Conservation (phyloP, 2,797 vertebrate genomes). For the Oophaga sylvatica region DNA sequence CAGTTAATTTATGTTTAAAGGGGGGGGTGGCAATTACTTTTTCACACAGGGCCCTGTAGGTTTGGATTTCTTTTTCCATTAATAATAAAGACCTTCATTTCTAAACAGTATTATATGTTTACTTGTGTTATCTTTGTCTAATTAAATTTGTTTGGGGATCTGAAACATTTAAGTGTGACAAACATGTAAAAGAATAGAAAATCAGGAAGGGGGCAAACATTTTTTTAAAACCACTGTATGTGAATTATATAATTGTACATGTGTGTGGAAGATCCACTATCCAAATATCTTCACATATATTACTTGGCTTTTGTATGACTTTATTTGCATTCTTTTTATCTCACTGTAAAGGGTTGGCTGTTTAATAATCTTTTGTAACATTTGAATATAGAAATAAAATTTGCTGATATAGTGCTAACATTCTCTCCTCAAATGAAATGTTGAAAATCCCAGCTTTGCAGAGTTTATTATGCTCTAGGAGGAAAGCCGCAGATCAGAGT, state of each 20-base stretch:
- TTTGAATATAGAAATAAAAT: slow-evolving; percentile 23
- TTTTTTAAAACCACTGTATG: too few species aligned
- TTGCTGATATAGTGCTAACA: background rate
- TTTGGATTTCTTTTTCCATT: too few species aligned
- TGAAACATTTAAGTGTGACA: too few species aligned
- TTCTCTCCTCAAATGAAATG: background rate
- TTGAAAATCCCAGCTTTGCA: slow-evolving; percentile 28
- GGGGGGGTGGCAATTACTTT: too few species aligned
- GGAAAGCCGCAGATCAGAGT: slow-evolving; percentile 42
- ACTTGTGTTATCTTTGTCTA: too few species aligned
- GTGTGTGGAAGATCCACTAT: background rate
- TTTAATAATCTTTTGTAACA: slow-evolving; percentile 21
- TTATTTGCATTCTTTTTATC: slow-evolving; percentile 9
- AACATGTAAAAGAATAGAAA: too few species aligned
- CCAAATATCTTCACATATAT: background rate
- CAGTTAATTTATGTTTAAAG: too few species aligned
- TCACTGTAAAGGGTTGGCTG: background rate
- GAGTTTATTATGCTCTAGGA: slow-evolving; percentile 27
- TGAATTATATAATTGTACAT: background rate
- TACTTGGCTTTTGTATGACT: slow-evolving; percentile 1
- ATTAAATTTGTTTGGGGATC: too few species aligned
- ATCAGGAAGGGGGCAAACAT: too few species aligned
- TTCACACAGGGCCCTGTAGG: too few species aligned
- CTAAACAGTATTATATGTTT: too few species aligned
- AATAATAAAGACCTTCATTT: too few species aligned